Base-by-base conservation (phyloP, 2,797 vertebrate genomes). In the Schizopygopsis malacanthus region DNA sequence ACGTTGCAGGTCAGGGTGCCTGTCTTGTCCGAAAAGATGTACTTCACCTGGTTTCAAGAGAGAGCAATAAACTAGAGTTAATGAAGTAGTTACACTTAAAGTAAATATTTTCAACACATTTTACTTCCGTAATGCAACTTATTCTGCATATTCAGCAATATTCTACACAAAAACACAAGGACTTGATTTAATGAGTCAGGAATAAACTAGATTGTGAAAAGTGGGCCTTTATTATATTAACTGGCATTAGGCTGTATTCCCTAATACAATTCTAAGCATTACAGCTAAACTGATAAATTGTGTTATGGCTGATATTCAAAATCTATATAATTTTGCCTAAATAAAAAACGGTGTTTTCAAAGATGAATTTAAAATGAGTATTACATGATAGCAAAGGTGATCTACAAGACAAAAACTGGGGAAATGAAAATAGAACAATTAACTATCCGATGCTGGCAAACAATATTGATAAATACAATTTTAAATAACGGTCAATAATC, bases 11-110 rank as follows among this genome's bases (percentile, higher is more conserved):
- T 99, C 89, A 99, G 93, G 22, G 98, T 99, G 61, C 98, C 98
- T 0, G 98, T 99, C 95, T 99, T 99, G 94, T 99, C 98, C 54
- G 98, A 98, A 95, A 99, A 99, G 92, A 99, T 99, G 91, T 99
- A 99, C 93, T 99, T 99, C 82, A 99, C 98, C 98, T 99, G 92
- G 86, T 92, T 28, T 81, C 10, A 79, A 75, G 75, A 11, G 22
- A 50, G n/a, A 5, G 9, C 7, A 82, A 67, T 22, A 59, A 20
- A 5, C 22, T 18, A 84, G 1, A 80, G 28, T 56, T 69, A 28
- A 59, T 59, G 8, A 59, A 50, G 9, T 81, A 65, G 28, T 15
- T 13, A 18, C 37, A 43, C 22, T n/a, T 33, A 39, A 43, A 61
- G 39, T 10, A 25, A 59, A 61, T 41, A 41, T 9, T 54, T 39